These are phyloP conservation scores for Ditula angustiorana DNA, from an alignment of 2,888 invertebrate genomes.

Conservation along the genomic window DNA sequence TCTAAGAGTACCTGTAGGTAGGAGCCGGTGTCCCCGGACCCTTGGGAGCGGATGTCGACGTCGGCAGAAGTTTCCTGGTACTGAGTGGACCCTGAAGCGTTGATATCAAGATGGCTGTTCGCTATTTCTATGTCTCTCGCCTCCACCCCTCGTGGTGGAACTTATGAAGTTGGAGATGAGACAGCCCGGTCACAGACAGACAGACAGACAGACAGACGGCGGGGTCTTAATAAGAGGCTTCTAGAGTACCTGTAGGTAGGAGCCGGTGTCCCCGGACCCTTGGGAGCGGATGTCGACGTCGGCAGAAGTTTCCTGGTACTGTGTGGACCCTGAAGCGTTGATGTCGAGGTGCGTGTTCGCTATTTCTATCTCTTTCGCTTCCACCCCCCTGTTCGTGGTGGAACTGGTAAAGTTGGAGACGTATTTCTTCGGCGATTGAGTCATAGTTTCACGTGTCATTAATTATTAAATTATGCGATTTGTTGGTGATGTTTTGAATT, in stretches of 20 bases:
- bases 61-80: conserved; percentile 14
- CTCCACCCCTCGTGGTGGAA: conserved; percentile 57
- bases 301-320: conserved; percentile 5
- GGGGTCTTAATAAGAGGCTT: neutral
- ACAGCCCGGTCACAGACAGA: no score
- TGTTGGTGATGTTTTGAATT: neutral
- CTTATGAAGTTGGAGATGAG: no score
- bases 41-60: conserved; percentile 10
- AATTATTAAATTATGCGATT: neutral
- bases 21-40: conserved; percentile 25
- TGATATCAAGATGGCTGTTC: conserved; percentile 41
- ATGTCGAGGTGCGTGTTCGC: conserved; percentile 43
- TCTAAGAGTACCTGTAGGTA: conserved; percentile 29
- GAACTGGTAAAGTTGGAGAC: conserved; percentile 46
- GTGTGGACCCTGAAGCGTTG: conserved; percentile 4
- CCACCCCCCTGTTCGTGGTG: conserved; percentile 56
- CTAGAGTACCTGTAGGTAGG: conserved; percentile 21
- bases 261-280: conserved; percentile 27
- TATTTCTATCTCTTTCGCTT: conserved; percentile 55
- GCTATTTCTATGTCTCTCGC: conserved; percentile 54
- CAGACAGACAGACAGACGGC: neutral
- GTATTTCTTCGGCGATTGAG: conserved; percentile 49
- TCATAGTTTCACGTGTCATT: no score
- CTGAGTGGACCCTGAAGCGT: conserved; percentile 8
- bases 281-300: conserved; percentile 16